Evolutionary conservation across 1,140 invertebrate species (phyloP).

Genomic region (Drosophila tani): DNA sequence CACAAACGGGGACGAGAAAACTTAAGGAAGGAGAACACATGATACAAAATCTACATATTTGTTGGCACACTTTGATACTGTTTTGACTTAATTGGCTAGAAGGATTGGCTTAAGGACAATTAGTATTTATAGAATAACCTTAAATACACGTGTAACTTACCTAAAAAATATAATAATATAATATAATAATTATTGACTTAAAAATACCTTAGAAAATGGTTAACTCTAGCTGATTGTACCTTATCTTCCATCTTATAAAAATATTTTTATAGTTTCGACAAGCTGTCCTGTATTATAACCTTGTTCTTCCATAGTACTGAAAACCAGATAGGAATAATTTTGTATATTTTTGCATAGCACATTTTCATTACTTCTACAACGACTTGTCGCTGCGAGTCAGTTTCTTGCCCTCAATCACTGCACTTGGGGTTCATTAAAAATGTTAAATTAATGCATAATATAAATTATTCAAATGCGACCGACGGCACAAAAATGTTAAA

Average conservation of each 20-base stretch:
- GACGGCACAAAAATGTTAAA: slow-evolving; percentile 66
- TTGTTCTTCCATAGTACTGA: too few species aligned
- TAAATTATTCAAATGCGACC: slow-evolving; percentile 70
- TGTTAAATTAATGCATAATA: slow-evolving; percentile 65
- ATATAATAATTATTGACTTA: neutral
- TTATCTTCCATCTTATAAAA: neutral
- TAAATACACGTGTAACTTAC: slow-evolving; percentile 13
- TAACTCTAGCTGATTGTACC: neutral
- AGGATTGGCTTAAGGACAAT: neutral
- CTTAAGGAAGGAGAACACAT: slow-evolving; percentile 43
- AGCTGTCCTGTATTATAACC: neutral
- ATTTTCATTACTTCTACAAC: neutral
- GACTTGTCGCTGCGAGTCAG: neutral
- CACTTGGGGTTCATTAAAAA: slow-evolving; percentile 72
- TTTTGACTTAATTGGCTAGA: slow-evolving; percentile 28
- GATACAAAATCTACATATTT: slow-evolving; percentile 81
- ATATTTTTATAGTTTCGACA: neutral
- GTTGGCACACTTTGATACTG: slow-evolving; percentile 82
- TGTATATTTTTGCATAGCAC: neutral
- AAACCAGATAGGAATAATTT: neutral
- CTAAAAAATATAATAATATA: neutral
- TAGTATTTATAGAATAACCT: neutral
- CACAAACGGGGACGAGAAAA: slow-evolving; percentile 23
- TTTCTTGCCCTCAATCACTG: slow-evolving; percentile 38
- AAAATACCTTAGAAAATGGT: slow-evolving; percentile 15